Percentiles rank a stretch among this genome's conserved stretches.
Conservation (phyloP, 2,797 vertebrate species). For the Sebastes cheni region DNA sequence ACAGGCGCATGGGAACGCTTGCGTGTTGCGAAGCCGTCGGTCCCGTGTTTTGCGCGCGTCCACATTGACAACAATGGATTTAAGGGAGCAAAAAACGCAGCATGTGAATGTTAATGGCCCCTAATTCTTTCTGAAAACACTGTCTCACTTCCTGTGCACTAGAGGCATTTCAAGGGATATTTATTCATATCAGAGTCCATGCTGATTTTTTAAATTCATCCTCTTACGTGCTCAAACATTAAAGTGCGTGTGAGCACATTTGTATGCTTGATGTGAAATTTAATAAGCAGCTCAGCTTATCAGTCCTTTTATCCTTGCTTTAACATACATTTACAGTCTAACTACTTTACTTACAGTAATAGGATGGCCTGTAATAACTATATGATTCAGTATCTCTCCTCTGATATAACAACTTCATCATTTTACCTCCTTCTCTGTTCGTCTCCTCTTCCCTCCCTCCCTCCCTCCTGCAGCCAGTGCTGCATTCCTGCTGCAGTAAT, state of each 20-base stretch:
- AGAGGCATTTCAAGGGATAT: neutral
- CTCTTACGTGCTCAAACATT: neutral
- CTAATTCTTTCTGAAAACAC: neutral
- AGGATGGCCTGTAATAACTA: neutral
- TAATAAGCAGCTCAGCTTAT: neutral
- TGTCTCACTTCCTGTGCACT: neutral
- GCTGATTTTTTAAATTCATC: neutral
- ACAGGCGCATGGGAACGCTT: no score
- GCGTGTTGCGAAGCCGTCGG: no score
- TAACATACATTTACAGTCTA: neutral
- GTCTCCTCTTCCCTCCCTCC: slow-evolving; percentile 4
- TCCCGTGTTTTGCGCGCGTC: no score
- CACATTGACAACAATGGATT: no score
- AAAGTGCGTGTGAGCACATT: neutral
- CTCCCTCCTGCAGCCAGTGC: slow-evolving; percentile 49
- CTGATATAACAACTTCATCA: slow-evolving; percentile 15
- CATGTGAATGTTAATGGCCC: no score
- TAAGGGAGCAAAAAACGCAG: no score
- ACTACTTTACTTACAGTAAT: neutral
- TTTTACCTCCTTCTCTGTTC: slow-evolving; percentile 22
- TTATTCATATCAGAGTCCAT: neutral
- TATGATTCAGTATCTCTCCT: slow-evolving; percentile 2
- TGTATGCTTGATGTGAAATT: neutral
- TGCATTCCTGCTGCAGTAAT: slow-evolving; percentile 79
- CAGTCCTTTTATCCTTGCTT: neutral